These are phyloP conservation scores for Chloroclysta siterata DNA, from an alignment of 2,888 invertebrate genomes.

Conservation along the genomic window DNA sequence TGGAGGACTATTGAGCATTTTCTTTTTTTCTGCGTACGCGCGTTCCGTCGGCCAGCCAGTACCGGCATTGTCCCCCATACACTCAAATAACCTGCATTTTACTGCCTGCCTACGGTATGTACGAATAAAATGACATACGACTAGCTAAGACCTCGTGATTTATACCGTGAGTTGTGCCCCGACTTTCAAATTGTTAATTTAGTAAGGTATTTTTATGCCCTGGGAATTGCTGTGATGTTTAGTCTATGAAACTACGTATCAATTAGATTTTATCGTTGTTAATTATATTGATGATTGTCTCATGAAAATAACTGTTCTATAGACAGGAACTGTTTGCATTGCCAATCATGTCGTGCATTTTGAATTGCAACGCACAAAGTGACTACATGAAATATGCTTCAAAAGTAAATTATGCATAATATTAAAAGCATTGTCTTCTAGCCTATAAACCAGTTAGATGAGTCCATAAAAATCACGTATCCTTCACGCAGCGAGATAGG, in stretches of 20 bases:
- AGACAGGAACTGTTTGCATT: constrained; percentile 5
- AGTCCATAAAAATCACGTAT: constrained; percentile 66
- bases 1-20: constrained; percentile 76
- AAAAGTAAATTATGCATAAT: constrained; percentile 11
- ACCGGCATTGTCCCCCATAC: constrained; percentile 67
- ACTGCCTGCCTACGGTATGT: constrained; percentile 63
- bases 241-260: constrained; percentile 17
- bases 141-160: constrained; percentile 61
- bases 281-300: constrained; percentile 8
- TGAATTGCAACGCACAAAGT: neutral
- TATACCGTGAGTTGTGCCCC: constrained; percentile 44
- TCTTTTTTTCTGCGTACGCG: constrained; percentile 71
- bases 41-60: constrained; percentile 43
- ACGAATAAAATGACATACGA: constrained; percentile 67
- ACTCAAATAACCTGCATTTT: constrained; percentile 75
- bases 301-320: neutral
- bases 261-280: constrained; percentile 20
- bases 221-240: constrained; percentile 13
- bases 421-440: constrained; percentile 46
- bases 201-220: constrained; percentile 23
- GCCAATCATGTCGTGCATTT: constrained; percentile 13
- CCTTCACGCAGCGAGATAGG: constrained; percentile 64
- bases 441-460: constrained; percentile 49
- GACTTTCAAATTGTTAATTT: constrained; percentile 18
- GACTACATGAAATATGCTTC: neutral